A percentile compares a stretch with the other conserved stretches of the same genome.
Evolutionary conservation across 2,113 vertebrate genomes (phyloP).

Genomic region (Oreotrochilus melanogaster): DNA sequence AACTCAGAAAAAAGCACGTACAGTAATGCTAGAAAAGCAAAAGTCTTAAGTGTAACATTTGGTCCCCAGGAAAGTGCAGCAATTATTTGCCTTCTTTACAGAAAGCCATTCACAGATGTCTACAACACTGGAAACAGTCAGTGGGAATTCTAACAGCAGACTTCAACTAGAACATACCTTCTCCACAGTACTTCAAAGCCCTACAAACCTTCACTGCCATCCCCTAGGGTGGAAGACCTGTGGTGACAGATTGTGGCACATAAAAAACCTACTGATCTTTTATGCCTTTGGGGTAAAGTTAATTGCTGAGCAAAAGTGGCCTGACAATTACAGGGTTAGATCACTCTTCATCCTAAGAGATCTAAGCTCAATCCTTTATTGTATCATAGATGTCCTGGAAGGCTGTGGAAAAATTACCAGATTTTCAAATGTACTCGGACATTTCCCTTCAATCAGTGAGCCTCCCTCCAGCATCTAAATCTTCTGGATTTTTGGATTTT

Average conservation of each 20-base stretch:
- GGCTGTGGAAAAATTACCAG: not conserved
- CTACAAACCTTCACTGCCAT: not conserved
- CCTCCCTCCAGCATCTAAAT: not conserved
- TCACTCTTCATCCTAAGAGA: not conserved
- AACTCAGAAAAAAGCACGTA: not conserved
- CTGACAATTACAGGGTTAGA: not conserved
- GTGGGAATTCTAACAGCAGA: not conserved
- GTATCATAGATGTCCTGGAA: not conserved
- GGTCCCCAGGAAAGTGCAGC: not conserved
- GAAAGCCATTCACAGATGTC: not conserved
- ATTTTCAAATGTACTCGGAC: not conserved
- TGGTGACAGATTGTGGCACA: not conserved
- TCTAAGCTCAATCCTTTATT: not conserved
- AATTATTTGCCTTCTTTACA: not conserved
- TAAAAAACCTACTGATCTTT: not conserved
- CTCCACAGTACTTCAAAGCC: not conserved
- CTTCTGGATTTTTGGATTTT: too few species aligned
- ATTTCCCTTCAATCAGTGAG: not conserved
- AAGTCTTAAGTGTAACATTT: fast-evolving
- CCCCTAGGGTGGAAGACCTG: not conserved
- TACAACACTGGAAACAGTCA: not conserved
- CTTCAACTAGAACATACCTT: not conserved
- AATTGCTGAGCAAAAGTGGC: not conserved
- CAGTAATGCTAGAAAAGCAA: not conserved
- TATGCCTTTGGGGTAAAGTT: not conserved